Percentiles rank a stretch among this genome's conserved stretches.
phyloP scores from a whole-genome alignment of 2,888 invertebrate species.

The Gerris lacustris region DNA sequence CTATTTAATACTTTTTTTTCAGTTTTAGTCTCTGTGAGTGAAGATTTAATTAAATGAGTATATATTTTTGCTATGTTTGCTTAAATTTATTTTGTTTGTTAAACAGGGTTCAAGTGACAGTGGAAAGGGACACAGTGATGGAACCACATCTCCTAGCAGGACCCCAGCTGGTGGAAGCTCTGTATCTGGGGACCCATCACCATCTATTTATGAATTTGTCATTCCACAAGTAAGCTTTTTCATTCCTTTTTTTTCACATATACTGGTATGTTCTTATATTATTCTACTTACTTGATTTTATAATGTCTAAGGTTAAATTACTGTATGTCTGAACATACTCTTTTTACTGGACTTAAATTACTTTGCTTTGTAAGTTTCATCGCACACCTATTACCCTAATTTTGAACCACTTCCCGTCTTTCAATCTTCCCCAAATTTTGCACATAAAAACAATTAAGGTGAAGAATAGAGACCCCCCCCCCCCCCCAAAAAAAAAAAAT shows the following conservation, averaged over 20 bases:
- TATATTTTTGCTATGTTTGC: slow-evolving; percentile 5
- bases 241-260: not conserved
- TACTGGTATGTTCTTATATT: not conserved
- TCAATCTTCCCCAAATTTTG: too few relatives aligned
- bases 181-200: slow-evolving; percentile 31
- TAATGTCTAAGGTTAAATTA: too few relatives aligned
- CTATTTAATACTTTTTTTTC: slow-evolving; percentile 14
- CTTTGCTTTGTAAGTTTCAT: too few relatives aligned
- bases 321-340: too few relatives aligned
- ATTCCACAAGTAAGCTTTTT: slow-evolving; percentile 41
- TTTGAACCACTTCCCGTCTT: too few relatives aligned
- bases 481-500: too few relatives aligned
- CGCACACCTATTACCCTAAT: too few relatives aligned
- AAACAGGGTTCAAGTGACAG: slow-evolving; percentile 64
- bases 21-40: slow-evolving; percentile 27
- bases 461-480: too few relatives aligned
- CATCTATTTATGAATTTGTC: slow-evolving; percentile 55
- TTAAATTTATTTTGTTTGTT: not conserved
- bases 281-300: too few relatives aligned
- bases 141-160: slow-evolving; percentile 51
- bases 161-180: slow-evolving; percentile 42
- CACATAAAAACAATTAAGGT: too few relatives aligned
- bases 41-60: slow-evolving; percentile 10
- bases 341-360: too few relatives aligned
- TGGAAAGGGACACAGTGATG: slow-evolving; percentile 65